Evolutionary conservation across 2,797 vertebrate genomes (phyloP).

Genomic region (Sebastes vulpes): DNA sequence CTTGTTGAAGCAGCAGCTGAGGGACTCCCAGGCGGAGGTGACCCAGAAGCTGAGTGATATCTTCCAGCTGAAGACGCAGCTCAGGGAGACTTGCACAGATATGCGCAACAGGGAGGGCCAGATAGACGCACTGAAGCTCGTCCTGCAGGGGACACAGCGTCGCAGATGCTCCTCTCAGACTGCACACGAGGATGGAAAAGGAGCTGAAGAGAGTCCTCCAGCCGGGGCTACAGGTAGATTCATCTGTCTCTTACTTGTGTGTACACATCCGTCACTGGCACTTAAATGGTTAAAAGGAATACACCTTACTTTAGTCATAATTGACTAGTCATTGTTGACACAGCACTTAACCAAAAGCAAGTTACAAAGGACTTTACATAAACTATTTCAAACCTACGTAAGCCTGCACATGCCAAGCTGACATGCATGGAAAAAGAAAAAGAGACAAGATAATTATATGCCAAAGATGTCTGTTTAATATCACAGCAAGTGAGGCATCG

Average conservation of each 20-base stretch:
- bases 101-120: slow-evolving; percentile 89
- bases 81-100: slow-evolving; percentile 89
- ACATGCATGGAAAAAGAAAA: not conserved
- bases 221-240: slow-evolving; percentile 66
- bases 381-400: not conserved
- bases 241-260: not conserved
- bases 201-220: slow-evolving; percentile 44
- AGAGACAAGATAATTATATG: not conserved
- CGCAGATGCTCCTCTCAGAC: slow-evolving; percentile 56
- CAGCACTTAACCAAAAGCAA: not conserved
- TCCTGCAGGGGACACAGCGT: slow-evolving; percentile 76
- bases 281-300: not conserved
- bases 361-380: not conserved
- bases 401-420: not conserved
- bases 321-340: not conserved
- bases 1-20: slow-evolving; percentile 95
- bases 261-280: not conserved
- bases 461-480: slow-evolving; percentile 14
- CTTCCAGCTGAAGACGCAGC: slow-evolving; percentile 94
- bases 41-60: slow-evolving; percentile 95
- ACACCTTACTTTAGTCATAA: not conserved
- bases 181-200: slow-evolving; percentile 52
- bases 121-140: slow-evolving; percentile 87
- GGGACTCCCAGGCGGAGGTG: slow-evolving; percentile 95
- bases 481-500: not conserved